Percentiles rank a stretch among this genome's conserved stretches.
Evolutionary conservation across 2,113 vertebrate genomes (phyloP).

Genomic region (Pandion haliaetus): DNA sequence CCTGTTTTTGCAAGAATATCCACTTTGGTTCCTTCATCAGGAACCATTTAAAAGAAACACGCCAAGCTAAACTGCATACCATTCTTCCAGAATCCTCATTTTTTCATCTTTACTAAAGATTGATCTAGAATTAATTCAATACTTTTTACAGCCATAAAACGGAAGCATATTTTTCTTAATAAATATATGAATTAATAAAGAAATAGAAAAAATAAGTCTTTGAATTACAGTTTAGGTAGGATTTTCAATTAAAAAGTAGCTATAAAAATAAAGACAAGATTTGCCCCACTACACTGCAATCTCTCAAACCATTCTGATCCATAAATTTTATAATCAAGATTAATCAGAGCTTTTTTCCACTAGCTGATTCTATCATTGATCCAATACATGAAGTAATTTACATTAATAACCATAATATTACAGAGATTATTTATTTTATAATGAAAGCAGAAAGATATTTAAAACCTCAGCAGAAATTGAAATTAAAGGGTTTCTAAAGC

Average conservation of each 20-base stretch:
- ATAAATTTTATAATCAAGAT: conserved; percentile 19
- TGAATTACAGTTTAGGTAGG: not conserved
- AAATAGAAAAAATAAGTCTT: not conserved
- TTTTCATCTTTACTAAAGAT: not conserved
- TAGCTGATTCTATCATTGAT: not conserved
- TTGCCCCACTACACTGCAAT: not conserved
- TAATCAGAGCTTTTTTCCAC: conserved; percentile 23
- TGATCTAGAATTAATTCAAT: not conserved
- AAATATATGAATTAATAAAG: not conserved
- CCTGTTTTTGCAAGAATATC: not conserved
- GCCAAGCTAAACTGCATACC: not conserved
- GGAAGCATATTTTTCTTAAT: not conserved
- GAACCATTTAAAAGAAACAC: not conserved
- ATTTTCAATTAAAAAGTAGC: not conserved
- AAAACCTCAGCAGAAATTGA: not conserved
- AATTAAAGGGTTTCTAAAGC: not conserved
- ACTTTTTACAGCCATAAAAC: not conserved
- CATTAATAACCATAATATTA: conserved; percentile 14
- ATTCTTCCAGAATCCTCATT: not conserved
- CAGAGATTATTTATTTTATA: not conserved
- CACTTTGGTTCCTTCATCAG: not conserved
- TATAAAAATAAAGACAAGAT: not conserved
- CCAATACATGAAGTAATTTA: not conserved
- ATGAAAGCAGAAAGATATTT: not conserved
- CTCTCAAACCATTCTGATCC: not conserved